Conservation (phyloP, 2,797 vertebrate species). For the Acridotheres tristis region DNA sequence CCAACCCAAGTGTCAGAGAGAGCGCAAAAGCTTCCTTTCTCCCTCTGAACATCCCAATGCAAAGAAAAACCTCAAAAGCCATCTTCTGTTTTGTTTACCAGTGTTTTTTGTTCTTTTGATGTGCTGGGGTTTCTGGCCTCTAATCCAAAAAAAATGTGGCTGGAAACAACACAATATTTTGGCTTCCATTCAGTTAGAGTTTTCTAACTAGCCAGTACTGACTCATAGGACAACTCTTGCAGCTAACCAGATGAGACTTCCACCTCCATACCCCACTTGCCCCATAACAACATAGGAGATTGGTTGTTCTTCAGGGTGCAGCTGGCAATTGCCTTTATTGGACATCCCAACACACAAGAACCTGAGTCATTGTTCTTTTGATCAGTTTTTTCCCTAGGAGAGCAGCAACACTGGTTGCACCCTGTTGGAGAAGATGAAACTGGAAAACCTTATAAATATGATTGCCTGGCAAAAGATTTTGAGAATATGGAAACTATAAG, state of each 20-base stretch:
- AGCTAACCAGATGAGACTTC: not conserved
- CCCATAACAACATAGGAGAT: not conserved
- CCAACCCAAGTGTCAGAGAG: not conserved
- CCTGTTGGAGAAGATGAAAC: not conserved
- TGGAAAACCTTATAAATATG: too few relatives aligned
- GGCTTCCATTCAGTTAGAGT: not conserved
- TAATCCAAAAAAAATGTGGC: not conserved
- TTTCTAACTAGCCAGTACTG: not conserved
- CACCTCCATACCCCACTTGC: not conserved
- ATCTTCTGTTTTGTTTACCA: not conserved
- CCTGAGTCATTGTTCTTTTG: not conserved
- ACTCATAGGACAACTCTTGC: not conserved
- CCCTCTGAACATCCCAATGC: not conserved
- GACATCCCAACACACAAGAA: not conserved
- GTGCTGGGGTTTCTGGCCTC: not conserved
- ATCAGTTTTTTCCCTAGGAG: not conserved
- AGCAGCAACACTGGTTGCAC: not conserved
- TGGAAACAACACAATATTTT: slow-evolving; percentile 14
- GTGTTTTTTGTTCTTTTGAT: not conserved
- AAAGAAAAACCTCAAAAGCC: not conserved
- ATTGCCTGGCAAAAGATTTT: too few relatives aligned
- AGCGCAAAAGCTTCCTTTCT: not conserved
- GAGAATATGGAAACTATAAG: too few relatives aligned
- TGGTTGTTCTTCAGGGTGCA: not conserved
- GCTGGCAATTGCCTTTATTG: not conserved